Evolutionary conservation across 1,140 invertebrate species (phyloP).

Genomic region (Lasioglossum baleicum): DNA sequence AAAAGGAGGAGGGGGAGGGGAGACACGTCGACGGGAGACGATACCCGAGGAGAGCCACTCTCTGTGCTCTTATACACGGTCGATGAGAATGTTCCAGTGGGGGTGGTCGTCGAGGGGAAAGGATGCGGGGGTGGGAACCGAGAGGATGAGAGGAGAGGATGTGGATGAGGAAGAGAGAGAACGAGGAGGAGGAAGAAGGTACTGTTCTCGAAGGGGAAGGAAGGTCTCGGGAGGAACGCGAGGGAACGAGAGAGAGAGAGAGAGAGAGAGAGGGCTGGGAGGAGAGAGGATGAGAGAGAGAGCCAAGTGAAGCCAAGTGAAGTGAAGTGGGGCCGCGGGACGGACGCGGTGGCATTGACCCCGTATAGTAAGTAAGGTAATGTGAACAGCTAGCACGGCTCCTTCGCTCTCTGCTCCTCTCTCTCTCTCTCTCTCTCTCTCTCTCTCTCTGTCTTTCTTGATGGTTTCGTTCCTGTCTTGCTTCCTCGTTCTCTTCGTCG

Average conservation of each 20-base stretch:
- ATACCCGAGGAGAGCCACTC: constrained; percentile 52
- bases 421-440: background rate
- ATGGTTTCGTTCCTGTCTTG: background rate
- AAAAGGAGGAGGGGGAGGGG: constrained; percentile 16
- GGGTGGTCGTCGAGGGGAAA: constrained; percentile 56
- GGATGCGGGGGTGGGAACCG: constrained; percentile 42
- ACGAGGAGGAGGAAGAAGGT: constrained; percentile 45
- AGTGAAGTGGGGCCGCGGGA: constrained; percentile 72
- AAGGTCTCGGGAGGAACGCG: background rate
- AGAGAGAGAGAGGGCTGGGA: constrained; percentile 3
- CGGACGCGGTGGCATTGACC: constrained; percentile 75
- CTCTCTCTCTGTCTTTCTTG: background rate
- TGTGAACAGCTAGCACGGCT: constrained; percentile 71
- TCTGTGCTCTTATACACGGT: constrained; percentile 62
- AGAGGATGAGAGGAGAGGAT: constrained; percentile 22
- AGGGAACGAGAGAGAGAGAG: background rate
- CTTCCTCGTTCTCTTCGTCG: constrained; percentile 1
- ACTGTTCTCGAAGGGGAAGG: constrained; percentile 11
- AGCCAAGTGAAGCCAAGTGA: constrained; percentile 64
- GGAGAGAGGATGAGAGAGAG: constrained; percentile 37
- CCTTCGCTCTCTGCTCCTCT: constrained; percentile 2
- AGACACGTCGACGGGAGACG: constrained; percentile 30
- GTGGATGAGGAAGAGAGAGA: constrained; percentile 10
- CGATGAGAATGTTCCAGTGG: constrained; percentile 68
- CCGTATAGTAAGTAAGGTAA: constrained; percentile 75